Percentiles rank a stretch among this genome's conserved stretches.
Evolutionary conservation across 2,113 vertebrate species (phyloP).

Genomic region (Gobiocypris rarus): DNA sequence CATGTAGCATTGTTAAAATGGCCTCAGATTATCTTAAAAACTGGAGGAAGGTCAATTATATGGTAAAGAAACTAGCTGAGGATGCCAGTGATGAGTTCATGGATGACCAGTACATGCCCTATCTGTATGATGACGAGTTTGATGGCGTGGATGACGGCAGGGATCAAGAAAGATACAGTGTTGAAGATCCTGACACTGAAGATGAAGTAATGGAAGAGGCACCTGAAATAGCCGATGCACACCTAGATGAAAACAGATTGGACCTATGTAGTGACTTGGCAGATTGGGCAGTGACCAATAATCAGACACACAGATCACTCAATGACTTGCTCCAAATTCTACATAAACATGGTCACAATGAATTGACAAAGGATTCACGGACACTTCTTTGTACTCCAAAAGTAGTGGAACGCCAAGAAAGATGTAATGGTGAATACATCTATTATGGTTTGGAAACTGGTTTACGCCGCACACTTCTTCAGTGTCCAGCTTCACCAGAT

Average conservation of each 20-base stretch:
- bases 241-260: neutral
- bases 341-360: neutral
- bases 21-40: slow-evolving; percentile 22
- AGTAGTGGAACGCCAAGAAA: slow-evolving; percentile 8
- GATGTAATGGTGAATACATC: slow-evolving; percentile 1
- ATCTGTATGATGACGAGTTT: neutral
- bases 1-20: neutral
- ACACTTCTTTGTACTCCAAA: slow-evolving; percentile 13
- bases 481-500: neutral
- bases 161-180: slow-evolving; percentile 1
- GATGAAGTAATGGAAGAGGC: neutral
- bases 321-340: slow-evolving; percentile 11
- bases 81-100: neutral
- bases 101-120: neutral
- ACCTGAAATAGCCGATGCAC: neutral
- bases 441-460: slow-evolving; percentile 21
- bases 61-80: slow-evolving; percentile 4
- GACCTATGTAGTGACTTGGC: slow-evolving; percentile 6
- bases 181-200: slow-evolving; percentile 3
- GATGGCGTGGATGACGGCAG: neutral
- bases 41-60: slow-evolving; percentile 7
- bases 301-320: slow-evolving; percentile 4
- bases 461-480: neutral
- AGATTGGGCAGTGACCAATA: slow-evolving; percentile 9
- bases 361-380: neutral